Evolutionary conservation across 2,888 invertebrate species (phyloP), one percentile per base, ranked within the genome.

Genomic region (Ernsta delagoae): DNA sequence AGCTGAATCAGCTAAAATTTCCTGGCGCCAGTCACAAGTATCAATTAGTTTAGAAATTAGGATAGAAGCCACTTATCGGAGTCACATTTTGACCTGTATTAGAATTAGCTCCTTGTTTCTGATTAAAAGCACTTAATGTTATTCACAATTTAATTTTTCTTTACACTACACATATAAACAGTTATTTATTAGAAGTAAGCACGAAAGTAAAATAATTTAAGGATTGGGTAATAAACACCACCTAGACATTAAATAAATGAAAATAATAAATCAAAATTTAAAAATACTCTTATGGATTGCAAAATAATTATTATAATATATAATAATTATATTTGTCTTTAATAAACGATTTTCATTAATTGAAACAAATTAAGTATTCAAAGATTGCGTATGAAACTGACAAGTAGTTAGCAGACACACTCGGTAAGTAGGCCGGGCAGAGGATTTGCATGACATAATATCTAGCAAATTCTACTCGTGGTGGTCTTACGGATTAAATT

Each of bases 401-500:
- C 53, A 53, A 24, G 24, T 24, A 43, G 9, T 43, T 11, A 43
- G 43, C 43, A 24, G 53, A 53, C 53, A 53, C 16, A 16, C 16
- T 16, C 16, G 16, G 16, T 48, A 48, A 12, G 12, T 48, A 48
- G 31, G 54, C 24, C 31, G 54, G 53, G 31, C 54, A 54, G 9
- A 9, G 5, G 36, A 53, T 24, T 65, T 54, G 43, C 59, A 56
- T 61, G 56, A 61, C 56, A 67, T 62, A 67, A 56, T 68, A 61
- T 61, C 54, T 68, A 62, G 57, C 54, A 56, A 62, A 62, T 68
- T 61, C 48, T 45, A 68, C 45, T 31, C 45, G 61, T 48, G 67
- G 61, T 62, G 67, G 67, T 67, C 66, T 36, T 24, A 31, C 12
- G 66, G 60, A 60, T 66, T 66, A 9, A 60, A 43, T 66, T 60